These are phyloP conservation scores for Paracanthobrama guichenoti DNA, from an alignment of 2,113 vertebrate genomes.

Conservation along the genomic window DNA sequence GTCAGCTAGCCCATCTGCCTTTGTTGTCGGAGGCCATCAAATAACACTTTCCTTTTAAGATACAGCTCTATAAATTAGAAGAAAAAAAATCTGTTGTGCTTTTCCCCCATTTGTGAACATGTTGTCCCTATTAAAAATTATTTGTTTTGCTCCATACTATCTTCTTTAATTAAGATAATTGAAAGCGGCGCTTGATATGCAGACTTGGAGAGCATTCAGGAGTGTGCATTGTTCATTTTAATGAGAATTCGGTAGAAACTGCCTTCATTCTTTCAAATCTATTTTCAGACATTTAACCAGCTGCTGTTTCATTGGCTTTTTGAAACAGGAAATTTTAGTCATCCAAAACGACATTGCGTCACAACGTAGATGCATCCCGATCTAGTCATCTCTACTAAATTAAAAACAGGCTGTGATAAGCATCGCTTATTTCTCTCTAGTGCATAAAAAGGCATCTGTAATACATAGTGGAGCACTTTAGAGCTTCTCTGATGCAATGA, in stretches of 20 bases:
- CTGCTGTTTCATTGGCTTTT: constrained; percentile 10
- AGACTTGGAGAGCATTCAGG: constrained; percentile 33
- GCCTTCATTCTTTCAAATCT: not conserved
- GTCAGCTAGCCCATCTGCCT: constrained; percentile 46
- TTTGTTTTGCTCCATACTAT: constrained; percentile 61
- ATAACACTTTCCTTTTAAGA: constrained; percentile 3
- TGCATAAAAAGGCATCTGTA: constrained; percentile 21
- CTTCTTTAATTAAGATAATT: constrained; percentile 74
- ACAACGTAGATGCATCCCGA: not conserved
- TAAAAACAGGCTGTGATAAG: constrained; percentile 2
- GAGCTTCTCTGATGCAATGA: constrained; percentile 16
- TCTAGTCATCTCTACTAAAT: constrained; percentile 13
- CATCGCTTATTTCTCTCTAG: not conserved
- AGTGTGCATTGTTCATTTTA: constrained; percentile 51
- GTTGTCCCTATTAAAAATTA: constrained; percentile 60
- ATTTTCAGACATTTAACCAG: constrained; percentile 22
- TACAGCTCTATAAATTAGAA: not conserved
- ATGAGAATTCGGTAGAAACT: constrained; percentile 55
- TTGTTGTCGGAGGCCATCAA: not conserved
- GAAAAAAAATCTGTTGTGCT: constrained; percentile 10
- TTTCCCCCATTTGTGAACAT: constrained; percentile 48
- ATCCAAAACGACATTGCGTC: not conserved
- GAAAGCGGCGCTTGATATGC: constrained; percentile 60
- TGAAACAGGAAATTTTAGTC: constrained; percentile 1
- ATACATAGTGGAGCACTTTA: constrained; percentile 11